Conservation (phyloP, 2,113 vertebrate species). For the Rhinolophus ferrumequinum region DNA sequence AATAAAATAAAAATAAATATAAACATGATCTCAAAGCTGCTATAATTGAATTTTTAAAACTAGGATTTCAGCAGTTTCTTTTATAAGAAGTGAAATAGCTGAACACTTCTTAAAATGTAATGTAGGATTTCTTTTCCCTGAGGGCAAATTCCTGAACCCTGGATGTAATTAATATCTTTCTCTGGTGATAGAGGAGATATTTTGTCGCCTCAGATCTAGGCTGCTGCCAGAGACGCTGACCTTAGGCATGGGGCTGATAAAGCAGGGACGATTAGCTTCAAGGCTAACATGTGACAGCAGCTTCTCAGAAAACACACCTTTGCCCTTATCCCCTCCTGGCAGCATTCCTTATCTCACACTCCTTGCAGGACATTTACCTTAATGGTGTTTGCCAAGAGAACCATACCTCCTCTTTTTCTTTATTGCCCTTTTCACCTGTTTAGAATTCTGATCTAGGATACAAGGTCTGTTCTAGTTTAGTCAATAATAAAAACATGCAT, state of each 20-base stretch:
- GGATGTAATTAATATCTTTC: neutral
- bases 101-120: neutral
- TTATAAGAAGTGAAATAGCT: neutral
- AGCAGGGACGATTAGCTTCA: neutral
- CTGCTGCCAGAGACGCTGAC: neutral
- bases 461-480: neutral
- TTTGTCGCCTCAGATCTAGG: neutral
- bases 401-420: neutral
- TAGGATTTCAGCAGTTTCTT: neutral
- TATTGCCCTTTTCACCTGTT: neutral
- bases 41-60: neutral
- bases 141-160: neutral
- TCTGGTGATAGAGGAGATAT: neutral
- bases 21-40: neutral
- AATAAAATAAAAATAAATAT: neutral
- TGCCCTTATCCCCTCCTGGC: neutral
- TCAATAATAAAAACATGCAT: neutral
- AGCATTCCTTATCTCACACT: neutral
- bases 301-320: neutral
- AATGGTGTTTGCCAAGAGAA: neutral
- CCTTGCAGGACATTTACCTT: neutral
- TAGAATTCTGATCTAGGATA: neutral
- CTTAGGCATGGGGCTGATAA: neutral
- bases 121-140: neutral
- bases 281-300: neutral